phyloP scores from a whole-genome alignment of 2,113 vertebrate genomes.

The Saccopteryx leptura region DNA sequence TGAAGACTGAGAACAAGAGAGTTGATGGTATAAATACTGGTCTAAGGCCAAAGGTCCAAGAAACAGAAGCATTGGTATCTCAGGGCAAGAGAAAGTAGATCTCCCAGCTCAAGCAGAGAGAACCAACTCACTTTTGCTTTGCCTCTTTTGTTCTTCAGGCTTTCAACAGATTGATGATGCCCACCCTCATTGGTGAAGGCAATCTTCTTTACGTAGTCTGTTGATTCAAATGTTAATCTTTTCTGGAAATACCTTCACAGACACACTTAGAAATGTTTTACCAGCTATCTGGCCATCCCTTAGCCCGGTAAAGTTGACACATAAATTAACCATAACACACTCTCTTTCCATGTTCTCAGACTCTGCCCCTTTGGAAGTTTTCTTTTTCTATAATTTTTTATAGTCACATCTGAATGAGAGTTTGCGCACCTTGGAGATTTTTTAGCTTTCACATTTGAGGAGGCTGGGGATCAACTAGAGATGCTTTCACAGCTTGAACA shows the following conservation, averaged over 20 bases:
- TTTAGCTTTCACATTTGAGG: not conserved
- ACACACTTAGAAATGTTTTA: not conserved
- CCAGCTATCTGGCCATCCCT: not conserved
- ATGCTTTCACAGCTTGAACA: constrained; percentile 21
- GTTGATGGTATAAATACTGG: not conserved
- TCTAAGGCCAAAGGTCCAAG: not conserved
- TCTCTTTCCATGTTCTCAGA: not conserved
- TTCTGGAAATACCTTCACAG: not conserved
- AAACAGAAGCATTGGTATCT: not conserved
- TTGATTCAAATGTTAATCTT: constrained; percentile 10
- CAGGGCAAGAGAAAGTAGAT: not conserved
- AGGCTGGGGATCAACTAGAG: not conserved
- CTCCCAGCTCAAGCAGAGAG: not conserved
- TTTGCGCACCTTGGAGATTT: not conserved
- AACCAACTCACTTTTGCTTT: not conserved
- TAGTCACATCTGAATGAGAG: not conserved
- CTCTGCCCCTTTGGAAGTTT: not conserved
- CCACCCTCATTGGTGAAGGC: not conserved
- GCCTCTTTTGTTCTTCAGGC: not conserved
- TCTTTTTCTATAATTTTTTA: not conserved
- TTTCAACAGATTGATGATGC: not conserved
- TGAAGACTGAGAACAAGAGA: not conserved
- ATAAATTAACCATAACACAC: not conserved
- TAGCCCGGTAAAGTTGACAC: not conserved
- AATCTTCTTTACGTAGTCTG: not conserved